A percentile compares a stretch with the other conserved stretches of the same genome.
These are phyloP conservation scores for Euproctis similis DNA, from an alignment of 2,888 invertebrate genomes.

Conservation along the genomic window DNA sequence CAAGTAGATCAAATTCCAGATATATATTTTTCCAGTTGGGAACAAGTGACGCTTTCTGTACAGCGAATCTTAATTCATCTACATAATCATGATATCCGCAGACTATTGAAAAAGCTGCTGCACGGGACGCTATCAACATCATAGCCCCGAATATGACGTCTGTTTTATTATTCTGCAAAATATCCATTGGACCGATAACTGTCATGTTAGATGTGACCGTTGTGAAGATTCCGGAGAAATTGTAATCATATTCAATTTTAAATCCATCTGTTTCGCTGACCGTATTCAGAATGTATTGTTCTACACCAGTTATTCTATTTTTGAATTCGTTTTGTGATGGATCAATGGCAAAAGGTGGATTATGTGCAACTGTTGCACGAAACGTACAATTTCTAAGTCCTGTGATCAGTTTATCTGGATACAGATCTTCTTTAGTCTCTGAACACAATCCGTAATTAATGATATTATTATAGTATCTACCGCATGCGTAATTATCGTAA, in stretches of 20 bases:
- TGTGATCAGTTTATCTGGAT: slow-evolving; percentile 1
- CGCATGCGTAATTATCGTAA: slow-evolving; percentile 1
- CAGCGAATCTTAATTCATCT: slow-evolving; percentile 32
- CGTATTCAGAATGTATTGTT: slow-evolving; percentile 4
- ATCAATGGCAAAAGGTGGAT: slow-evolving; percentile 1
- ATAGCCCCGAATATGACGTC: slow-evolving; percentile 24
- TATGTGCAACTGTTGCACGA: neutral
- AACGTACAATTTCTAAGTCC: slow-evolving; percentile 1
- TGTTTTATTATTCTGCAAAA: slow-evolving; percentile 21
- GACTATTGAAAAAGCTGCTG: slow-evolving; percentile 27
- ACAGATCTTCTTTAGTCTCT: neutral
- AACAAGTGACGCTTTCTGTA: slow-evolving; percentile 25
- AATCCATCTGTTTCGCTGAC: slow-evolving; percentile 5
- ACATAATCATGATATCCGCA: slow-evolving; percentile 25
- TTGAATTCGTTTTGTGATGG: slow-evolving; percentile 2
- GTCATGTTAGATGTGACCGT: slow-evolving; percentile 11
- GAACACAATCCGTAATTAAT: slow-evolving; percentile 1
- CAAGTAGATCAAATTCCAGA: slow-evolving; percentile 27
- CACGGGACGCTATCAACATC: slow-evolving; percentile 14
- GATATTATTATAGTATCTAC: neutral
- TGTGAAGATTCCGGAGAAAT: neutral
- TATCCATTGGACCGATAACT: slow-evolving; percentile 14
- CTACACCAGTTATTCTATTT: slow-evolving; percentile 4
- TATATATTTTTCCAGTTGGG: slow-evolving; percentile 31
- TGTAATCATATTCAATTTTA: slow-evolving; percentile 1